These are phyloP conservation scores for Cryptotermes secundus DNA, from an alignment of 1,140 invertebrate genomes.

Conservation along the genomic window DNA sequence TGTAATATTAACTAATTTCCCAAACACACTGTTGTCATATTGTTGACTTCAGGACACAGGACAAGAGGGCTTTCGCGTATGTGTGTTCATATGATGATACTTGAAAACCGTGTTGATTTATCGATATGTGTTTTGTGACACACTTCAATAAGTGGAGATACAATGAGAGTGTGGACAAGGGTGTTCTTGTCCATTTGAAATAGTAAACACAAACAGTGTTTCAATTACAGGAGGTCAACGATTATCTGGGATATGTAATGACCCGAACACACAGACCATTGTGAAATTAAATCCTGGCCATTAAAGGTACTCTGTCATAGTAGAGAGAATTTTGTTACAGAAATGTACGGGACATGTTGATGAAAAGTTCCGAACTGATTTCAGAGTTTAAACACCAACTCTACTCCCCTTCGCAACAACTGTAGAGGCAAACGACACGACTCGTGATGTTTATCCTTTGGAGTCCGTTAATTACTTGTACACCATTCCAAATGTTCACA, in stretches of 20 bases:
- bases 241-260: background rate
- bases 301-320: background rate
- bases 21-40: background rate
- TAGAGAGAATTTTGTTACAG: background rate
- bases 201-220: background rate
- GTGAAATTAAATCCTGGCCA: background rate
- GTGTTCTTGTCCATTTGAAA: background rate
- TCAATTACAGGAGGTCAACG: background rate
- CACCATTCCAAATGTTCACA: no score
- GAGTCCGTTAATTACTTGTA: no score
- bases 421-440: no score
- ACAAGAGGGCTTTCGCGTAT: background rate
- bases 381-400: no score
- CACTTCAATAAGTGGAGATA: background rate
- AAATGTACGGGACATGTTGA: background rate
- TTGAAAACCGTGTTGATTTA: constrained; percentile 1
- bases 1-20: no score
- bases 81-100: background rate
- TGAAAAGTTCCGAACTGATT: no score
- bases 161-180: background rate
- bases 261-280: background rate
- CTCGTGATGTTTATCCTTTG: no score
- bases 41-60: background rate
- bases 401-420: no score
- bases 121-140: background rate